Evolutionary conservation across 2,888 invertebrate genomes (phyloP).

Genomic region (Cyrtodaria siliqua): DNA sequence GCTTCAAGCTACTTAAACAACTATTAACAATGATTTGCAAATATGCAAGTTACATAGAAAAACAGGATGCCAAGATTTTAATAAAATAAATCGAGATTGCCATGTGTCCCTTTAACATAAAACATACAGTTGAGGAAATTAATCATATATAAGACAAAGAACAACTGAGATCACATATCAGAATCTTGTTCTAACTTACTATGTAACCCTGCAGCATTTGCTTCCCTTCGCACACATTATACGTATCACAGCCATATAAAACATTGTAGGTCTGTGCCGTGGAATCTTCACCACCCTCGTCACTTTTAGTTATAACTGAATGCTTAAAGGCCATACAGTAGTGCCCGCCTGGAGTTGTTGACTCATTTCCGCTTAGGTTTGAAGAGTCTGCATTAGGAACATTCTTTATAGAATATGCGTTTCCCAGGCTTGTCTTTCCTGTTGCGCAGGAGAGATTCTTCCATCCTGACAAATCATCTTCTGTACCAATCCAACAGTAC

Average conservation of each 20-base stretch:
- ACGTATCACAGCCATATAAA: conserved; percentile 46
- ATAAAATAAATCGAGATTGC: too few species aligned
- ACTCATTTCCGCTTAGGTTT: background rate
- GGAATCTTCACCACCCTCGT: background rate
- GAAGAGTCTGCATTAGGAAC: background rate
- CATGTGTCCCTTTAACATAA: too few species aligned
- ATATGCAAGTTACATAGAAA: too few species aligned
- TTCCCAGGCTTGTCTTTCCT: conserved; percentile 19
- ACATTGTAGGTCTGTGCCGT: conserved; percentile 14
- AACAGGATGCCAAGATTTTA: too few species aligned
- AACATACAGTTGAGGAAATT: too few species aligned
- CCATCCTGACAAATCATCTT: conserved; percentile 38
- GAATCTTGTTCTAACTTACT: conserved; percentile 28
- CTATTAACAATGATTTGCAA: too few species aligned
- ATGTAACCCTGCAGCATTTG: conserved; percentile 33
- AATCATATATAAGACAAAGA: too few species aligned
- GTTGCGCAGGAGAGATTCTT: conserved; percentile 55
- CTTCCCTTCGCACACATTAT: conserved; percentile 34
- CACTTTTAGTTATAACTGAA: conserved; percentile 6
- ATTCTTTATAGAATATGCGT: conserved; percentile 20
- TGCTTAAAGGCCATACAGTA: conserved; percentile 57
- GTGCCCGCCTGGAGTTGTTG: background rate
- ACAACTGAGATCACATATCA: too few species aligned
- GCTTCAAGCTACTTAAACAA: too few species aligned
- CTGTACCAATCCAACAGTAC: conserved; percentile 57